Conservation (phyloP, 2,888 invertebrate species). For the Tetheella fluctuosa region DNA sequence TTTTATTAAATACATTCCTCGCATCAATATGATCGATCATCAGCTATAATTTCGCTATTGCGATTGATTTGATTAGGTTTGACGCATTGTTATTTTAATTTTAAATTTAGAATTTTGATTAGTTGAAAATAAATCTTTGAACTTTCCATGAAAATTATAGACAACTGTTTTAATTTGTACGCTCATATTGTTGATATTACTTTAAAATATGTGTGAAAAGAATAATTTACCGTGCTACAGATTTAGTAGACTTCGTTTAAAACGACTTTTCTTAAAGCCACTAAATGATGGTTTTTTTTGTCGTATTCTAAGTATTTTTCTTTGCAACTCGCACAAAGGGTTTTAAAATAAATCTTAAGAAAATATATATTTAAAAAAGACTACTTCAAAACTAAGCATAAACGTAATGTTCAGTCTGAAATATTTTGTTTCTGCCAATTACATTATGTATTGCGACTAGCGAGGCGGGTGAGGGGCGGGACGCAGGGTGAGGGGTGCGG, state of each 20-base stretch:
- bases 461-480: slow-evolving; percentile 36
- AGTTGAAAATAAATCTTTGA: not conserved
- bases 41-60: too few species aligned
- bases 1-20: slow-evolving; percentile 3
- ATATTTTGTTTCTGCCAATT: slow-evolving; percentile 54
- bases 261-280: too few species aligned
- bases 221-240: too few species aligned
- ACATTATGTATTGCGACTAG: slow-evolving; percentile 62
- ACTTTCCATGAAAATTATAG: not conserved
- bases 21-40: too few species aligned
- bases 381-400: slow-evolving; percentile 45
- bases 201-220: too few species aligned
- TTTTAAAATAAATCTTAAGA: not conserved
- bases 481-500: slow-evolving; percentile 26
- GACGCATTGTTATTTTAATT: not conserved
- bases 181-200: not conserved
- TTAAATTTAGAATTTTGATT: not conserved
- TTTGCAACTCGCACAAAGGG: too few species aligned
- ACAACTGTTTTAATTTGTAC: not conserved
- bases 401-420: slow-evolving; percentile 48
- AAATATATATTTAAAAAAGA: not conserved
- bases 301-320: too few species aligned
- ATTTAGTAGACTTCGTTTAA: too few species aligned
- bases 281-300: too few species aligned
- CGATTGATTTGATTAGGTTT: too few species aligned